Evolutionary conservation across 2,797 vertebrate species (phyloP), one percentile per base, ranked within the genome.

Genomic region (Poliocrania exsul): DNA sequence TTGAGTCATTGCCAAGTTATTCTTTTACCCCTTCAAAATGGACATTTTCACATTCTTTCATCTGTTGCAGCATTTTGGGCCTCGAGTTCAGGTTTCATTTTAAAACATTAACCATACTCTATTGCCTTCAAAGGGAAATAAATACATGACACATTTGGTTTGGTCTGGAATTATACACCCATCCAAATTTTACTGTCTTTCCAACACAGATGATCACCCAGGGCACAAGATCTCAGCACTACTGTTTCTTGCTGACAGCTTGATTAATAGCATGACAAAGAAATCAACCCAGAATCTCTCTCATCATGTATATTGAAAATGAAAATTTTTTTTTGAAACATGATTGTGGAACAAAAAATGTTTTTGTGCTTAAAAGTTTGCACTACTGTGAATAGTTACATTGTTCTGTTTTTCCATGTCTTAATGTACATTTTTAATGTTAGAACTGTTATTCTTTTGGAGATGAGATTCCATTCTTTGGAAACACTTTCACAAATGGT

Each of bases 41-140:
- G 57, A 61, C n/a, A 42, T 51, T 90, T 84, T 78, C 50, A 86
- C 69, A 42, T 95, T 83, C 38, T 91, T 92, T 82, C 28, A 79
- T 50, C 31, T 64, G 58, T 56, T 77, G 75, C 64, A 93, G 64
- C 51, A 81, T 81, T 86, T 56, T 60, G 40, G 62, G 82, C 33
- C 77, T 86, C 38, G 17, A 86, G 44, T 56, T 75, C 40, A 70
- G 26, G 31, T 65, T 88, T 40, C 60, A 31, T 42, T 93, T 90
- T 49, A 53, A 90, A 90, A 88, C 20, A 79, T 10, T 46, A 81
- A 84, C 54, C 31, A 23, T 69, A 62, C 3, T 16, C 78, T 50
- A 40, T 14, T 16, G 23, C 58, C 35, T 89, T 83, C 57, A 71
- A 81, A 74, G 18, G 28, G 16, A 82, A 88, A 67, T 62, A 49